Percentiles rank a stretch among this genome's conserved stretches.
These are phyloP conservation scores for Lasioglossum villosulum DNA, from an alignment of 2,888 invertebrate species.

Conservation along the genomic window DNA sequence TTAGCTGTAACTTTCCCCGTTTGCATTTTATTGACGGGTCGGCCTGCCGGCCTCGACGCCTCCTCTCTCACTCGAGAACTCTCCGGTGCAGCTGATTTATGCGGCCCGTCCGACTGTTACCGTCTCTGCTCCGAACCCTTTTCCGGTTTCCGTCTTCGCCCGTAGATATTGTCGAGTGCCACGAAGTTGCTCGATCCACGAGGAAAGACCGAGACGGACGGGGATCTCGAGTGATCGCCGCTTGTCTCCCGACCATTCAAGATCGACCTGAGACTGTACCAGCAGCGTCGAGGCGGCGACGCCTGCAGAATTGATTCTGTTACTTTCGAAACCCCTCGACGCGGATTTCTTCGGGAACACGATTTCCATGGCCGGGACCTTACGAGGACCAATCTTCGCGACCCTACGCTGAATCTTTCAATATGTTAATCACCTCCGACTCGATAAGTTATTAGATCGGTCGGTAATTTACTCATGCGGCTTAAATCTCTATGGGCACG, in stretches of 20 bases:
- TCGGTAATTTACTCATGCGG: not conserved
- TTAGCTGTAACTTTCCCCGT: constrained; percentile 76
- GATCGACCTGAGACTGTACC: not conserved
- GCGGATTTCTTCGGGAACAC: not conserved
- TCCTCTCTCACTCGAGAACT: constrained; percentile 58
- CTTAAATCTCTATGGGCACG: not conserved
- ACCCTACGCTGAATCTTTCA: not conserved
- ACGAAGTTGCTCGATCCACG: constrained; percentile 55
- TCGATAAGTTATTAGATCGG: not conserved
- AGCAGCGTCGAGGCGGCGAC: not conserved
- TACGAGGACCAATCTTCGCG: not conserved
- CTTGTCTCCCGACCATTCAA: constrained; percentile 21
- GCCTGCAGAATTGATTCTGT: not conserved
- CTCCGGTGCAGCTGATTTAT: constrained; percentile 70
- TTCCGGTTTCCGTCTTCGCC: constrained; percentile 37
- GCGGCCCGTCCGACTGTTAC: constrained; percentile 68
- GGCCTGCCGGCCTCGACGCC: constrained; percentile 68
- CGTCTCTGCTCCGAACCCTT: constrained; percentile 49
- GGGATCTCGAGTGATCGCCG: constrained; percentile 37
- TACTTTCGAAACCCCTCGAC: not conserved
- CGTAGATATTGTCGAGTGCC: constrained; percentile 59
- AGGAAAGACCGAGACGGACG: constrained; percentile 35
- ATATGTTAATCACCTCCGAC: not conserved
- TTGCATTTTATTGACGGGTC: constrained; percentile 81
- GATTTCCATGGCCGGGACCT: not conserved